phyloP scores from a whole-genome alignment of 2,797 vertebrate species.

The Darevskia mixta region DNA sequence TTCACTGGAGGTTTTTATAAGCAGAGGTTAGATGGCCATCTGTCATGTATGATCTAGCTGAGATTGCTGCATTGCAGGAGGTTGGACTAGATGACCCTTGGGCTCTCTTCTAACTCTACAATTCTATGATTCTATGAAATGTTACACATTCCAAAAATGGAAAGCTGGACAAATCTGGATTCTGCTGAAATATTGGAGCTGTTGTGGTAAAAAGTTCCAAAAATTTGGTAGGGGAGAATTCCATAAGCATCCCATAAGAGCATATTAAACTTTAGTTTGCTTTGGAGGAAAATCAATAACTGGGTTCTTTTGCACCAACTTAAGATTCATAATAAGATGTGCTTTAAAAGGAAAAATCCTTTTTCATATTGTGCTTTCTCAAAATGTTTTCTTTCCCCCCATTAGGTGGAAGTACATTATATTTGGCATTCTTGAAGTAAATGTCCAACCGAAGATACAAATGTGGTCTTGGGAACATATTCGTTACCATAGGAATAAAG shows the following conservation, averaged over 20 bases:
- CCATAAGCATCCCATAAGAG: not conserved
- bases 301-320: not conserved
- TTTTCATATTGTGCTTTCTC: not conserved
- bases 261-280: not conserved
- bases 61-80: too few species aligned
- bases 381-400: conserved; percentile 23
- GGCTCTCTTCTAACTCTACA: too few species aligned
- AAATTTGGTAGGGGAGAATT: not conserved
- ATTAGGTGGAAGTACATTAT: conserved; percentile 94
- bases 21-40: too few species aligned
- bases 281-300: not conserved
- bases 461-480: conserved; percentile 98
- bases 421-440: conserved; percentile 88
- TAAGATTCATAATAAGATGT: not conserved
- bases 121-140: too few species aligned
- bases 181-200: too few species aligned
- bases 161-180: not conserved
- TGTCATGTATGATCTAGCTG: too few species aligned
- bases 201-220: not conserved
- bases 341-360: not conserved
- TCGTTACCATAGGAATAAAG: conserved; percentile 81
- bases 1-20: too few species aligned
- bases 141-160: not conserved
- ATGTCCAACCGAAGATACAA: conserved; percentile 88
- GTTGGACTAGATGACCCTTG: too few species aligned